These are phyloP conservation scores for Atta colombica DNA, from an alignment of 1,140 invertebrate species.

Conservation along the genomic window DNA sequence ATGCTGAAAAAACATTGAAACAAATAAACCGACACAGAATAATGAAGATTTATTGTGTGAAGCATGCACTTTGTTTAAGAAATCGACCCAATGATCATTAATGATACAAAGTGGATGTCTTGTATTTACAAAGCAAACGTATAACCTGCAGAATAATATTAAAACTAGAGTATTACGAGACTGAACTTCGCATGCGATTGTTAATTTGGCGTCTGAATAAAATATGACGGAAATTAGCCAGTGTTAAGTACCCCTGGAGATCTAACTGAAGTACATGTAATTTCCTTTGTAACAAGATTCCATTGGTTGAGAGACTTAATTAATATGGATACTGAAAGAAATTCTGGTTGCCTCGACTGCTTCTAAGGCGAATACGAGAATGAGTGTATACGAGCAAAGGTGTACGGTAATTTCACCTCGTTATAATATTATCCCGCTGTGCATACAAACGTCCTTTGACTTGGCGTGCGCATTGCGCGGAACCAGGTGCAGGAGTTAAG, in stretches of 20 bases:
- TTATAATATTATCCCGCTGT: conserved; percentile 53
- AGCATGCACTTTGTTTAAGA: background rate
- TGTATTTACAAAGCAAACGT: background rate
- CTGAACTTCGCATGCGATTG: background rate
- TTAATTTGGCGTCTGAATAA: conserved; percentile 35
- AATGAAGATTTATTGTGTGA: background rate
- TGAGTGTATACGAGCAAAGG: conserved; percentile 5
- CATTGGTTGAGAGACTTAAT: conserved; percentile 57
- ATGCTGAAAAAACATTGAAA: background rate
- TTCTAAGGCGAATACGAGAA: conserved; percentile 21
- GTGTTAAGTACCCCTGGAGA: conserved; percentile 23
- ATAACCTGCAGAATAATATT: background rate
- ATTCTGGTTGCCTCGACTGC: conserved; percentile 1
- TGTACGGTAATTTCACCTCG: conserved; percentile 34
- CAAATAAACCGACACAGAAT: background rate
- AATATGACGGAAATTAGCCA: conserved; percentile 28
- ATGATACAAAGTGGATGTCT: conserved; percentile 26
- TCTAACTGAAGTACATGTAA: background rate
- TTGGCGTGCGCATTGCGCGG: background rate
- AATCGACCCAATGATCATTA: conserved; percentile 14
- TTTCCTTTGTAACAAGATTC: conserved; percentile 41
- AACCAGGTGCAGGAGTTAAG: background rate
- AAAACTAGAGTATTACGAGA: conserved; percentile 16
- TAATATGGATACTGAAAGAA: conserved; percentile 58
- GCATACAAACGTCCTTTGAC: conserved; percentile 53